phyloP scores from a whole-genome alignment of 2,888 invertebrate species.

The Pterobdella sp. region DNA sequence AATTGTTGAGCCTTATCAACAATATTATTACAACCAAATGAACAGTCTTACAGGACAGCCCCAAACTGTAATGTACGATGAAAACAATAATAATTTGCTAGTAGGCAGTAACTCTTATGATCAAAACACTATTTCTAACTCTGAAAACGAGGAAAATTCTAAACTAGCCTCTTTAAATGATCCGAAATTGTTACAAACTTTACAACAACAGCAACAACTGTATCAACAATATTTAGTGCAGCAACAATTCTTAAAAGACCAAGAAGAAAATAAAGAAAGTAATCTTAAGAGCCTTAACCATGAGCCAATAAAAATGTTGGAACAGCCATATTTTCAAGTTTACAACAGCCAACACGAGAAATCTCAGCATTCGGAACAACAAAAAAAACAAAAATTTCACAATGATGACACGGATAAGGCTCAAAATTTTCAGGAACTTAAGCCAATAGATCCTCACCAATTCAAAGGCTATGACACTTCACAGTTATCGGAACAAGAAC shows the following conservation, averaged over 20 bases:
- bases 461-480: conserved; percentile 2
- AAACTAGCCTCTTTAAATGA: background rate
- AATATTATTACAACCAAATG: no score
- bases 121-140: no score
- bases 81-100: no score
- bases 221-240: conserved; percentile 9
- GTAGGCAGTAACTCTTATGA: no score
- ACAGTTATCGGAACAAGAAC: conserved; percentile 3
- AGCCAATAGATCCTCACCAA: conserved; percentile 24
- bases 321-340: background rate
- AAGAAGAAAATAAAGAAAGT: background rate
- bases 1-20: no score
- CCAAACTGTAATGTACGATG: no score
- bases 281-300: no score
- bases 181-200: background rate
- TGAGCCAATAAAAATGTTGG: background rate
- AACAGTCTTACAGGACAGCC: no score
- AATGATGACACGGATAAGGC: conserved; percentile 13
- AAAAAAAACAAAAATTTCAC: background rate
- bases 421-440: conserved; percentile 23
- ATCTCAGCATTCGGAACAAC: conserved; percentile 9
- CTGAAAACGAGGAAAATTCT: background rate
- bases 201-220: conserved; percentile 11
- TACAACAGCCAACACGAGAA: background rate
- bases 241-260: conserved; percentile 6